Evolutionary conservation across 2,888 invertebrate species (phyloP).

Genomic region (Scaptomyza cyrtandrae): DNA sequence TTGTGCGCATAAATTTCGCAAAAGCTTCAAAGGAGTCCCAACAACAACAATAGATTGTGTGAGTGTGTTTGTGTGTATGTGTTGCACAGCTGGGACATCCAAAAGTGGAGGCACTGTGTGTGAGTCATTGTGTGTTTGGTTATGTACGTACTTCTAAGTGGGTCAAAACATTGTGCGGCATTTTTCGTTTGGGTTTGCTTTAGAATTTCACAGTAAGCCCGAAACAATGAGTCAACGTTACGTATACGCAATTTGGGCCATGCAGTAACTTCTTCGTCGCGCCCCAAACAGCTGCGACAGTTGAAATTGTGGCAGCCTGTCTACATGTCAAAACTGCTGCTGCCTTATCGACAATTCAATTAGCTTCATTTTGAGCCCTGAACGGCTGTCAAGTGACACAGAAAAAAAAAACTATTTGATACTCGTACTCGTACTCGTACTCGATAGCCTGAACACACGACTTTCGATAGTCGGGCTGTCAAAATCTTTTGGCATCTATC

Average conservation of each 20-base stretch:
- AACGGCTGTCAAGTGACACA: conserved; percentile 45
- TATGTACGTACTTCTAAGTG: conserved; percentile 51
- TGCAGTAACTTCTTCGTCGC: conserved; percentile 62
- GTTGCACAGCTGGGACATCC: conserved; percentile 68
- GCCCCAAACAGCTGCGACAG: conserved; percentile 20
- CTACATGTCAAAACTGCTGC: conserved; percentile 71
- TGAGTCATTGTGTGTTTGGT: conserved; percentile 59
- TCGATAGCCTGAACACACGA: conserved; percentile 12
- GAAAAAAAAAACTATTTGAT: conserved; percentile 10
- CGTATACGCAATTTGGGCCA: conserved; percentile 75
- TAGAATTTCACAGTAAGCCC: conserved; percentile 37
- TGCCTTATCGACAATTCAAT: conserved; percentile 81
- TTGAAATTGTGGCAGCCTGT: conserved; percentile 41
- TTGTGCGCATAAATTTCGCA: conserved; percentile 78
- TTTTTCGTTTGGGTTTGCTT: conserved; percentile 31
- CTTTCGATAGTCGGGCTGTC: conserved; percentile 71
- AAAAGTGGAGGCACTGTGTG: conserved; percentile 55
- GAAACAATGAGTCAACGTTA: conserved; percentile 66
- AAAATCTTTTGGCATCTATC: conserved; percentile 78
- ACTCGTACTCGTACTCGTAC: conserved; percentile 21
- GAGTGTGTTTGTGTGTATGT: background rate
- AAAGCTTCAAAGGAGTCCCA: conserved; percentile 73
- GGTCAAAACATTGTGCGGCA: conserved; percentile 60
- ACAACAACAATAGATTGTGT: conserved; percentile 39
- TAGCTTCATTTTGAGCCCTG: conserved; percentile 70